phyloP scores from a whole-genome alignment of 2,797 vertebrate species.

The Amphiprion clarkii region DNA sequence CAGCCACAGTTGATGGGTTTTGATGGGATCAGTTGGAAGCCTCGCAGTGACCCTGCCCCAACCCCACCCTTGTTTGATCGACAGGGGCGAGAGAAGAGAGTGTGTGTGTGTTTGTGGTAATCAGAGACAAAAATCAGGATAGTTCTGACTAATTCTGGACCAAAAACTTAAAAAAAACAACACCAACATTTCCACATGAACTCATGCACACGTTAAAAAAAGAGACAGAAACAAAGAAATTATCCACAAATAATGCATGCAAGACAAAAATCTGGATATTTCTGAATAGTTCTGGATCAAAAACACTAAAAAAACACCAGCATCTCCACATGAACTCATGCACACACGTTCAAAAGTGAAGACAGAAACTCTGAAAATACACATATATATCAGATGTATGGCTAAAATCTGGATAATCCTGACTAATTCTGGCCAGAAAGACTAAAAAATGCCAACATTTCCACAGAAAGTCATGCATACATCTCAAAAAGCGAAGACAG shows the following conservation, averaged over 20 bases:
- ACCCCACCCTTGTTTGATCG: conserved; percentile 81
- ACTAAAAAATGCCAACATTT: too few relatives aligned
- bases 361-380: neutral
- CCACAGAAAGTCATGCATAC: too few relatives aligned
- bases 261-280: too few relatives aligned
- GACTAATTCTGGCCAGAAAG: too few relatives aligned
- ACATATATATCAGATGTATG: neutral
- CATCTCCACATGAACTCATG: neutral
- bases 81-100: conserved; percentile 56
- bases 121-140: neutral
- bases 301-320: neutral
- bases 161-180: neutral
- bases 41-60: conserved; percentile 75
- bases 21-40: conserved; percentile 84
- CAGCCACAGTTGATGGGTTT: conserved; percentile 78
- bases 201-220: neutral
- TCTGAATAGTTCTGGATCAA: neutral
- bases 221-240: neutral
- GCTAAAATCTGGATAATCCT: too few relatives aligned
- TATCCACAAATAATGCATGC: neutral
- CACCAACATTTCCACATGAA: neutral
- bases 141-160: neutral
- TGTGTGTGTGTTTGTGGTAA: neutral
- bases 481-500: too few relatives aligned
- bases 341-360: neutral